phyloP scores from a whole-genome alignment of 2,113 vertebrate species.

The Odontesthes bonariensis region DNA sequence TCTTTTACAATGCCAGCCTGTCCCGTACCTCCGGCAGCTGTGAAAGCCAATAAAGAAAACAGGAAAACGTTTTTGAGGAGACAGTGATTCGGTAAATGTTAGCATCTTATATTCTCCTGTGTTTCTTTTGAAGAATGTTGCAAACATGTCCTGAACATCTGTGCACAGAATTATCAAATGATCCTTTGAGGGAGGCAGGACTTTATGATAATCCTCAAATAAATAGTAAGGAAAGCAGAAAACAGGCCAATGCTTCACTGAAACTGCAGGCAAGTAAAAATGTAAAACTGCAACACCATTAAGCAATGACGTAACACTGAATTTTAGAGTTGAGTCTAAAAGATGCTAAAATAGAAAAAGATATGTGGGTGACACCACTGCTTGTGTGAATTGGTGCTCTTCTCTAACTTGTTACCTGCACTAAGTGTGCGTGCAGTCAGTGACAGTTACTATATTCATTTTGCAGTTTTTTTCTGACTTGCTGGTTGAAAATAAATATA shows the following conservation, averaged over 20 bases:
- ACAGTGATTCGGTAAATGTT: constrained; percentile 39
- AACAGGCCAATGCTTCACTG: constrained; percentile 37
- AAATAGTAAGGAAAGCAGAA: constrained; percentile 18
- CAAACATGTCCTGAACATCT: not conserved
- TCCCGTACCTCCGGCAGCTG: constrained; percentile 26
- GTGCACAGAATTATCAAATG: constrained; percentile 12
- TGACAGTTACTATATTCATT: too few relatives aligned
- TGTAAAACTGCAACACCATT: constrained; percentile 15
- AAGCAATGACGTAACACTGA: too few relatives aligned
- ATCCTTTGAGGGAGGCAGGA: constrained; percentile 21
- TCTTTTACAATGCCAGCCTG: constrained; percentile 55
- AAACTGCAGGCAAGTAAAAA: constrained; percentile 16
- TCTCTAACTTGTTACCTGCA: not conserved
- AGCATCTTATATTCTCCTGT: not conserved
- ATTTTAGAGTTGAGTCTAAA: too few relatives aligned
- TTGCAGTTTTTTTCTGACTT: not conserved
- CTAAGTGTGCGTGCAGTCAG: not conserved
- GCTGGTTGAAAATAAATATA: not conserved
- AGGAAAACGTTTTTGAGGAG: constrained; percentile 28
- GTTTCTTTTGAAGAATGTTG: constrained; percentile 35
- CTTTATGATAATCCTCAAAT: constrained; percentile 25
- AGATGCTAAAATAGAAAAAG: too few relatives aligned
- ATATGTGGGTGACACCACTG: too few relatives aligned
- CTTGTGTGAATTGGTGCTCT: too few relatives aligned
- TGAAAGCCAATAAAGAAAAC: constrained; percentile 27